Base-by-base conservation (phyloP, 1,140 invertebrate species). In the Zeugodacus cucurbitae region DNA sequence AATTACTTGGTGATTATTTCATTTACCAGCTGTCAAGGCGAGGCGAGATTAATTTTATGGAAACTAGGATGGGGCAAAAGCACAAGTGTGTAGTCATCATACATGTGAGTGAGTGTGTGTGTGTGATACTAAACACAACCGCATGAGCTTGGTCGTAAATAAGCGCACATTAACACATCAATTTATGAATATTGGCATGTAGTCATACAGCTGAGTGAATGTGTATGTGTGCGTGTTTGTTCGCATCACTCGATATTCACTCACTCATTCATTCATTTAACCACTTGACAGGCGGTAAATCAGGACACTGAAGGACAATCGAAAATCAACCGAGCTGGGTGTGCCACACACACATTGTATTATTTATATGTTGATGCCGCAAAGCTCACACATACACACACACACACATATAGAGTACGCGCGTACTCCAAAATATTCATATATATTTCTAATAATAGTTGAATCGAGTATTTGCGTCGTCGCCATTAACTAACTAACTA, bases 1-100 rank as follows among this genome's bases (percentile, higher is more conserved):
- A 82, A 82, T 82, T 82, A 82, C 74, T 82, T 48, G 74, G 74
- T 82, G 74, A 82, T 82, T 82, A 82, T 48, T 82, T 48, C 74
- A 82, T 82, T 82, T 82, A 82, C 74, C n/a, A 82, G 74, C 41
- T 82, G 74, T 82, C 74, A 82, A 82, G n/a, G 41, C 37, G 37
- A 82, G 11, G n/a, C n/a, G n/a, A 82, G 20, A 82, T 82, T 82
- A 82, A 82, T 82, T 82, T 82, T 82, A 82, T 29, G 41, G 41
- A 44, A 82, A 82, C 74, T 48, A 48, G 7, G 41, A 10, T 82
- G 41, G 34, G 14, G 34, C 48, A 48, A 48, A 82, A 48, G 22
- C 11, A 82, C 41, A 26, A 26, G 3, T n/a, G 29, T n/a, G 1
- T 3, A n/a, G 7, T 22, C 34, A n/a, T 26, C 14, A n/a, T 54